These are phyloP conservation scores for Coremacera marginata DNA, from an alignment of 2,888 invertebrate species.

Conservation along the genomic window DNA sequence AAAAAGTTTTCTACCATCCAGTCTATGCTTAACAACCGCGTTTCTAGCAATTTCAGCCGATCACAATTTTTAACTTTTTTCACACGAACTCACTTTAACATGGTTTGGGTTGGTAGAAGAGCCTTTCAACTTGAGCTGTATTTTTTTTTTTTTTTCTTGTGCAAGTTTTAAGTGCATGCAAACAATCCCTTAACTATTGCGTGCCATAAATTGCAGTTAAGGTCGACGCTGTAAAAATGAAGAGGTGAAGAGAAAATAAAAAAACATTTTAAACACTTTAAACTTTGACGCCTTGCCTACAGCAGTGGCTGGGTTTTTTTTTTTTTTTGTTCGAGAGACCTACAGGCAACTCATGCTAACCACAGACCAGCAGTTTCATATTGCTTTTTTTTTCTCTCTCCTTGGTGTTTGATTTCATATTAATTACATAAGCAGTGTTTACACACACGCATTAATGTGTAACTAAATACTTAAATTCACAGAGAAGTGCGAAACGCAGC, in stretches of 20 bases:
- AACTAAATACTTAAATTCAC: neutral
- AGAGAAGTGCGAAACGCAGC: neutral
- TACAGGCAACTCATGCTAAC: neutral
- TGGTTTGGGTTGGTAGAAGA: no score
- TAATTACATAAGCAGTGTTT: neutral
- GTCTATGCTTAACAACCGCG: no score
- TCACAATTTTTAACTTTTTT: no score
- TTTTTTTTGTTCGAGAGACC: neutral
- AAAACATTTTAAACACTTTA: neutral
- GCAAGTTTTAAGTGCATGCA: neutral
- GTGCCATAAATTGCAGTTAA: constrained; percentile 3
- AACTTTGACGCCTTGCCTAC: neutral
- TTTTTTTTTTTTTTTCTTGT: neutral
- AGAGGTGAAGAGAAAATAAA: no score
- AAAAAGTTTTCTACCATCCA: no score
- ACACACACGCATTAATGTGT: neutral
- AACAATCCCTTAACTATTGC: neutral
- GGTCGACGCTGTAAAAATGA: neutral
- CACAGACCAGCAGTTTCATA: neutral
- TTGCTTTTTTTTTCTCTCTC: neutral
- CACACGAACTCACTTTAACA: no score
- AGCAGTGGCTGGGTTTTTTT: neutral
- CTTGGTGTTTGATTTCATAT: neutral
- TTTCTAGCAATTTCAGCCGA: no score
- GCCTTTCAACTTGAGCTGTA: no score